Percentiles rank a stretch among this genome's conserved stretches.
Evolutionary conservation across 2,113 vertebrate species (phyloP).

Genomic region (Microtus oregoni): DNA sequence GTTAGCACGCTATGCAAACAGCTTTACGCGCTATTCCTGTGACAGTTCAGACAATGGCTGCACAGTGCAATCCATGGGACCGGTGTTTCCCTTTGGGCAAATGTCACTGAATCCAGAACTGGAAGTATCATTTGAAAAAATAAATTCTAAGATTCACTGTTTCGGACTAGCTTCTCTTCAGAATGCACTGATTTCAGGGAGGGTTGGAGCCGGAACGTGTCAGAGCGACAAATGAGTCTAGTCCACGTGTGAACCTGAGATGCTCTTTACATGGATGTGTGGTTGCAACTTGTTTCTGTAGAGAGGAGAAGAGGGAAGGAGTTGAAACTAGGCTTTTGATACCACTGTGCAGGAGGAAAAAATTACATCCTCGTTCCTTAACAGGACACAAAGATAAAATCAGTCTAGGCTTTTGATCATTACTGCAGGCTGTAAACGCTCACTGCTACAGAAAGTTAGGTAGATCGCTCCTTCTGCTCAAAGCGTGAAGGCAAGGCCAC

Average conservation of each 20-base stretch:
- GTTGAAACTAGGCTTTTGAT: not conserved
- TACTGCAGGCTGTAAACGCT: not conserved
- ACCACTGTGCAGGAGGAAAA: not conserved
- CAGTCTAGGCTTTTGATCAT: constrained; percentile 46
- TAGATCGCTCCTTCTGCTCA: constrained; percentile 15
- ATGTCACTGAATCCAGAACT: constrained; percentile 85
- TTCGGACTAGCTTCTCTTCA: constrained; percentile 72
- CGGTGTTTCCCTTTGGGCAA: constrained; percentile 90
- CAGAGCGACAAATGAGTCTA: constrained; percentile 8
- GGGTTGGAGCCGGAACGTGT: constrained; percentile 31
- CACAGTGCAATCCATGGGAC: constrained; percentile 86
- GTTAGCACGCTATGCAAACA: constrained; percentile 92
- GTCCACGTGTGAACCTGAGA: not conserved
- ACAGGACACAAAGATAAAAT: not conserved
- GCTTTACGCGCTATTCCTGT: constrained; percentile 85
- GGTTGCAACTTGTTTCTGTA: not conserved
- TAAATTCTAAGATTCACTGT: constrained; percentile 86
- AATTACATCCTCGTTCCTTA: constrained; percentile 11
- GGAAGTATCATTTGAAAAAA: constrained; percentile 84
- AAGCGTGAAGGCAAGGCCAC: not conserved
- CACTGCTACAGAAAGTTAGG: not conserved
- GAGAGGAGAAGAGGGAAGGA: constrained; percentile 11
- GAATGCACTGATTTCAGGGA: not conserved
- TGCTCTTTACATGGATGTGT: constrained; percentile 46
- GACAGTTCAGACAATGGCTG: constrained; percentile 88